phyloP scores from a whole-genome alignment of 2,113 vertebrate genomes.

The Xiphophorus hellerii region DNA sequence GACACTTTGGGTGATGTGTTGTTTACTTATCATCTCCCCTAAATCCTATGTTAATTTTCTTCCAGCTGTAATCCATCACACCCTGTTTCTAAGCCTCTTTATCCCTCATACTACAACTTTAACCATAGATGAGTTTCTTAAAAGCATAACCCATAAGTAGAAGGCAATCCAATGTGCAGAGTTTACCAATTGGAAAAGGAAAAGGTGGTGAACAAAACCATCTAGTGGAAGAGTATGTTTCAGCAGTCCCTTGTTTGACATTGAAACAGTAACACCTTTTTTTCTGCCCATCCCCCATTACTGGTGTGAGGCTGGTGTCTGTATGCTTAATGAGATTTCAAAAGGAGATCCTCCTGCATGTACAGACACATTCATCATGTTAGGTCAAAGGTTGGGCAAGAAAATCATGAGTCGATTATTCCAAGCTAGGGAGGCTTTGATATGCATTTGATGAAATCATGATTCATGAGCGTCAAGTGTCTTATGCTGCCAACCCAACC shows the following conservation, averaged over 20 bases:
- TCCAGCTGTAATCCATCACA: constrained; percentile 11
- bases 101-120: constrained; percentile 12
- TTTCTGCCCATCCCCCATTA: constrained; percentile 57
- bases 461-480: not conserved
- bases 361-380: constrained; percentile 68
- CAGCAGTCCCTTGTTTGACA: constrained; percentile 32
- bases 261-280: constrained; percentile 36
- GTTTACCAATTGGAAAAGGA: constrained; percentile 3
- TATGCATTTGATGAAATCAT: constrained; percentile 16
- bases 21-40: constrained; percentile 10
- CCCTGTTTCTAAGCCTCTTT: not conserved
- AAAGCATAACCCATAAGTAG: not conserved
- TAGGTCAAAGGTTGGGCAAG: constrained; percentile 49
- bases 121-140: constrained; percentile 33
- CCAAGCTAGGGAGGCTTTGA: not conserved
- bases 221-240: constrained; percentile 3
- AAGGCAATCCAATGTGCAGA: not conserved
- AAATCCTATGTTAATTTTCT: constrained; percentile 8
- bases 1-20: not conserved
- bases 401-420: constrained; percentile 67
- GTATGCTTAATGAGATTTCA: constrained; percentile 57
- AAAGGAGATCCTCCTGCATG: constrained; percentile 36
- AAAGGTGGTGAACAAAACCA: constrained; percentile 9
- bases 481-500: not conserved
- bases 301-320: constrained; percentile 44